Conservation (phyloP, 92 coral and sea anemone species). For the Pocillopora grandis region DNA sequence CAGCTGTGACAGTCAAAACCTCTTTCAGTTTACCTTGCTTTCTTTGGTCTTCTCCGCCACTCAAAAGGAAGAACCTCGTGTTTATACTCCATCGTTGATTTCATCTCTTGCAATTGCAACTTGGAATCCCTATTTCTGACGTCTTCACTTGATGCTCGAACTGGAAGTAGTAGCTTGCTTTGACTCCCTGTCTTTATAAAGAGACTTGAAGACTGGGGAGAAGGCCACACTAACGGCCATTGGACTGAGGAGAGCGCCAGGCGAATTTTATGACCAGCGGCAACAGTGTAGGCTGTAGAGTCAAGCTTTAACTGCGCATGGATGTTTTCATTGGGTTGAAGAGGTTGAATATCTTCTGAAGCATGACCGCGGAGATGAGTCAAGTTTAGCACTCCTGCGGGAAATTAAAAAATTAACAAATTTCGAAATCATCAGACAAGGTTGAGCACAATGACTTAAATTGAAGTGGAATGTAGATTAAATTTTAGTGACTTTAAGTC, state of each 20-base stretch:
- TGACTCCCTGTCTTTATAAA: conserved; percentile 54
- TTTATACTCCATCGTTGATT: conserved; percentile 26
- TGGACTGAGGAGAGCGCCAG: conserved; percentile 77
- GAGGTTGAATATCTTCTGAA: conserved; percentile 40
- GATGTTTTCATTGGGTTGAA: conserved; percentile 55
- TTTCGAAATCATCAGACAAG: not conserved
- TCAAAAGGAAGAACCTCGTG: conserved; percentile 27
- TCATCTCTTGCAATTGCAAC: conserved; percentile 34
- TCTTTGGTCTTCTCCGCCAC: conserved; percentile 46
- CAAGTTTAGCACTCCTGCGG: conserved; percentile 68
- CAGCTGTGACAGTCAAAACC: not conserved
- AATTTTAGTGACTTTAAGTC: too few relatives aligned
- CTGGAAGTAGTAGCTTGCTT: conserved; percentile 61
- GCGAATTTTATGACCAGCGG: conserved; percentile 71
- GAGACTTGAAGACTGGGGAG: conserved; percentile 62
- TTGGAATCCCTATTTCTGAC: conserved; percentile 26
- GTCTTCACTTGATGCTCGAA: conserved; percentile 39
- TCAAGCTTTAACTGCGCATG: conserved; percentile 52
- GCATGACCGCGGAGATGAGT: conserved; percentile 73
- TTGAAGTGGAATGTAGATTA: not conserved
- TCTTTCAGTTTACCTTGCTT: conserved; percentile 9
- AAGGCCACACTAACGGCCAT: conserved; percentile 86
- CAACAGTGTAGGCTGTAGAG: conserved; percentile 63
- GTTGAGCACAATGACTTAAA: too few relatives aligned
- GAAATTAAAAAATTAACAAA: not conserved